Evolutionary conservation across 1,140 invertebrate genomes (phyloP).

Genomic region (Cyrtorhinus lividipennis): DNA sequence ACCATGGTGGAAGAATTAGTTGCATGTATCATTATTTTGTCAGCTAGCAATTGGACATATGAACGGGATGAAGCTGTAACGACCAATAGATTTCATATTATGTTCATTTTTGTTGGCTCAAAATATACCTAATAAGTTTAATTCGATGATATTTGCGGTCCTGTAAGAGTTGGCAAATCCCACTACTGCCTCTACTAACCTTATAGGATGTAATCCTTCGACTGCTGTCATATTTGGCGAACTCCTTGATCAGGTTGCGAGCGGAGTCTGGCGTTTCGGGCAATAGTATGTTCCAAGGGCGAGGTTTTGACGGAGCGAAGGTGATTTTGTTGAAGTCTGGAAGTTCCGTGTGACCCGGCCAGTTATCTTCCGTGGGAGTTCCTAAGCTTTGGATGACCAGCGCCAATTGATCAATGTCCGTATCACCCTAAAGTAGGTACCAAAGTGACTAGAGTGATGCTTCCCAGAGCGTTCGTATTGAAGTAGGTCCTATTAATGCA

Average conservation of each 20-base stretch:
- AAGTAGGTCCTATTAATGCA: too few species aligned
- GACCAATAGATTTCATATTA: not conserved
- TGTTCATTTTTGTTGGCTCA: not conserved
- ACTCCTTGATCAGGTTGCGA: slow-evolving; percentile 57
- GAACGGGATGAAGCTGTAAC: not conserved
- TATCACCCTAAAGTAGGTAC: slow-evolving; percentile 85
- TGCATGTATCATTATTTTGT: not conserved
- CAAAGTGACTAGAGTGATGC: too few species aligned
- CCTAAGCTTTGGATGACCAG: slow-evolving; percentile 78
- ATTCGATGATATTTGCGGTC: not conserved
- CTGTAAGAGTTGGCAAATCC: not conserved
- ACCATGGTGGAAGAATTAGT: not conserved
- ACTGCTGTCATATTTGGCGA: slow-evolving; percentile 68
- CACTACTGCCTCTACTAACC: slow-evolving; percentile 34
- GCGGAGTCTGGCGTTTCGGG: slow-evolving; percentile 53
- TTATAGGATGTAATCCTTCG: slow-evolving; percentile 65
- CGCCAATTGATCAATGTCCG: slow-evolving; percentile 93
- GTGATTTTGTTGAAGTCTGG: slow-evolving; percentile 96
- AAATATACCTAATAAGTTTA: too few species aligned
- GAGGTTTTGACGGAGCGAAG: slow-evolving; percentile 59
- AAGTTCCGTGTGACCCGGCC: slow-evolving; percentile 68
- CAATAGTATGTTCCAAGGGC: slow-evolving; percentile 52
- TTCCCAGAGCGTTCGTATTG: too few species aligned
- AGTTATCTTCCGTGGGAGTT: slow-evolving; percentile 65
- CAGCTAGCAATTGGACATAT: not conserved